A percentile compares a stretch with the other conserved stretches of the same genome.
phyloP scores from a whole-genome alignment of 2,888 invertebrate genomes.

The Philereme vetulata region DNA sequence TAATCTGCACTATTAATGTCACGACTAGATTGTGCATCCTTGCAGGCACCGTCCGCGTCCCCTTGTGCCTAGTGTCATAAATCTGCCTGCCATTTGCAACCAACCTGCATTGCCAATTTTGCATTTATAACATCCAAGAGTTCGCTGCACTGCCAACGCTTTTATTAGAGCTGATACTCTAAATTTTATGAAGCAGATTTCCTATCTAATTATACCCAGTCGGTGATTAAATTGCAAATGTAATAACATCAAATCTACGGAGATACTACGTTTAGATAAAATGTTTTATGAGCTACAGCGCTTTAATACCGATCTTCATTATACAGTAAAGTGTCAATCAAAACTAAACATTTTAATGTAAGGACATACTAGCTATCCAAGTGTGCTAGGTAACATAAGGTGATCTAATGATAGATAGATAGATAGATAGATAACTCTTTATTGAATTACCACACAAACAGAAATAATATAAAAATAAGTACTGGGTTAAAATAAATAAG shows the following conservation, averaged over 20 bases:
- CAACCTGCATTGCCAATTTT: slow-evolving; percentile 43
- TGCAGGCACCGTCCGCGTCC: slow-evolving; percentile 54
- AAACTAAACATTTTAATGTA: background rate
- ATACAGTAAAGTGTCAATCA: slow-evolving; percentile 7
- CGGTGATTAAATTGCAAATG: slow-evolving; percentile 50
- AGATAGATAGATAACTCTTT: no score
- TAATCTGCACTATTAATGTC: slow-evolving; percentile 64
- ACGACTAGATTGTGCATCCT: slow-evolving; percentile 76
- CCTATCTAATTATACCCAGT: slow-evolving; percentile 43
- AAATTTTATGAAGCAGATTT: slow-evolving; percentile 49
- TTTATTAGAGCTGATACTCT: slow-evolving; percentile 43
- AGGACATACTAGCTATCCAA: no score
- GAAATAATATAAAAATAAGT: no score
- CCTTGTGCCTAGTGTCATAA: slow-evolving; percentile 46
- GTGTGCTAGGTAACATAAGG: slow-evolving; percentile 1
- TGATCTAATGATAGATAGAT: no score
- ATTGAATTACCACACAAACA: no score
- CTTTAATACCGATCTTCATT: slow-evolving; percentile 11
- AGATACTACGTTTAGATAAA: slow-evolving; percentile 30
- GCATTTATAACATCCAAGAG: slow-evolving; percentile 48
- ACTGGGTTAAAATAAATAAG: no score
- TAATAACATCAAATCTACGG: slow-evolving; percentile 44
- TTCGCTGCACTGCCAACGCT: slow-evolving; percentile 29
- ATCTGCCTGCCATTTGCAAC: slow-evolving; percentile 52
- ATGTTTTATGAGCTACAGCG: slow-evolving; percentile 15